Evolutionary conservation across 2,113 vertebrate species (phyloP).

Genomic region (Halichoerus grypus): DNA sequence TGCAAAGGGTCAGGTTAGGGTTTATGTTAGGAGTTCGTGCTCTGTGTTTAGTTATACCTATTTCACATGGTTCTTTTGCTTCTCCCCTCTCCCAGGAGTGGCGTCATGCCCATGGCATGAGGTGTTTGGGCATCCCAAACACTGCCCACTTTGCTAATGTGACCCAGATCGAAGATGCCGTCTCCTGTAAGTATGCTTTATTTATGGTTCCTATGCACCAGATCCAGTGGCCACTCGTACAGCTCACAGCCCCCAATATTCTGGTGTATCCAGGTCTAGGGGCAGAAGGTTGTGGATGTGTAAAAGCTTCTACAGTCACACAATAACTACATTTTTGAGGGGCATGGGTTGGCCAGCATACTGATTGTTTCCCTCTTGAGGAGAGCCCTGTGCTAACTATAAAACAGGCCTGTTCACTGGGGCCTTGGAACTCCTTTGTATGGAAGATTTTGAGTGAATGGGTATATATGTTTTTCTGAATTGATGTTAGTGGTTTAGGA

Average conservation of each 20-base stretch:
- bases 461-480: not conserved
- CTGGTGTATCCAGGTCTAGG: not conserved
- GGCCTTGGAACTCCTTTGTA: not conserved
- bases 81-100: conserved; percentile 91
- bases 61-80: conserved; percentile 23
- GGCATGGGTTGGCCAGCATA: not conserved
- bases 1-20: not conserved
- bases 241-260: not conserved
- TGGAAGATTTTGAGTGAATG: not conserved
- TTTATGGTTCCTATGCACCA: not conserved
- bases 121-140: conserved; percentile 98
- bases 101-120: conserved; percentile 98
- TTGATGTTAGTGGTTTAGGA: conserved; percentile 22
- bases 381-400: not conserved
- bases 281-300: not conserved
- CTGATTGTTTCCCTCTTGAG: conserved; percentile 11
- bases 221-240: not conserved
- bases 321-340: not conserved
- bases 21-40: not conserved
- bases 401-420: not conserved
- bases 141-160: conserved; percentile 99
- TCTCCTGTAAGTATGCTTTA: conserved; percentile 92
- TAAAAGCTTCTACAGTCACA: not conserved
- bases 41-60: not conserved
- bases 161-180: conserved; percentile 98